Percentiles rank a stretch among this genome's conserved stretches.
Evolutionary conservation across 2,888 invertebrate species (phyloP).

Genomic region (Parapristionchus giblindavisi): DNA sequence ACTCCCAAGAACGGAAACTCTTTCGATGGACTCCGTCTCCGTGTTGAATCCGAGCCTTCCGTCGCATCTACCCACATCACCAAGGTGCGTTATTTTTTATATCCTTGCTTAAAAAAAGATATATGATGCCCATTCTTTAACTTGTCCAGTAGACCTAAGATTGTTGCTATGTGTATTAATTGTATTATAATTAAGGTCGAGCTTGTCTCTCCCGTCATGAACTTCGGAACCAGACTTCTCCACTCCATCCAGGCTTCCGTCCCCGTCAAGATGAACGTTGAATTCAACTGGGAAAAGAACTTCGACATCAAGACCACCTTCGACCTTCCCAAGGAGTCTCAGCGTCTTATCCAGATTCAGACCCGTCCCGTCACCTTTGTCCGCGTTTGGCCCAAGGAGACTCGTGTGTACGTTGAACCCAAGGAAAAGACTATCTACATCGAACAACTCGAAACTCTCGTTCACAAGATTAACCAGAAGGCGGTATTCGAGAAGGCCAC

Average conservation of each 20-base stretch:
- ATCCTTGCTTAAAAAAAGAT: too few relatives aligned
- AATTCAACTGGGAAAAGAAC: constrained; percentile 39
- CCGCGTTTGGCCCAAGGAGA: constrained; percentile 47
- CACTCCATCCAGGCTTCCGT: constrained; percentile 49
- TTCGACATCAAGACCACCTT: constrained; percentile 48
- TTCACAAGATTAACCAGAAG: constrained; percentile 43
- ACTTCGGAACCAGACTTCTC: constrained; percentile 58
- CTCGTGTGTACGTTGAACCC: constrained; percentile 52
- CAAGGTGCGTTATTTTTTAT: too few relatives aligned
- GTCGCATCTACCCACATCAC: constrained; percentile 44
- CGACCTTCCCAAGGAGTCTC: constrained; percentile 44
- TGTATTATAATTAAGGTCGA: too few relatives aligned
- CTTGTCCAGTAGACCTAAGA: too few relatives aligned
- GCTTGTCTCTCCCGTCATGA: constrained; percentile 53
- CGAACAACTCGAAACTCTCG: constrained; percentile 44
- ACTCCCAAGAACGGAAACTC: constrained; percentile 41
- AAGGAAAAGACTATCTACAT: constrained; percentile 58
- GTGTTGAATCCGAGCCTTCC: constrained; percentile 37
- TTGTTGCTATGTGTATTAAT: too few relatives aligned
- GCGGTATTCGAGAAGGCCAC: constrained; percentile 38
- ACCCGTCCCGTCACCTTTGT: constrained; percentile 58
- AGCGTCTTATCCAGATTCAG: constrained; percentile 50
- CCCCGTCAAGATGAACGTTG: constrained; percentile 55
- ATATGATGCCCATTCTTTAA: too few relatives aligned
- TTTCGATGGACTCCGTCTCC: constrained; percentile 42